These are phyloP conservation scores for Isurus oxyrinchus DNA, from an alignment of 2,113 vertebrate species.

Conservation along the genomic window DNA sequence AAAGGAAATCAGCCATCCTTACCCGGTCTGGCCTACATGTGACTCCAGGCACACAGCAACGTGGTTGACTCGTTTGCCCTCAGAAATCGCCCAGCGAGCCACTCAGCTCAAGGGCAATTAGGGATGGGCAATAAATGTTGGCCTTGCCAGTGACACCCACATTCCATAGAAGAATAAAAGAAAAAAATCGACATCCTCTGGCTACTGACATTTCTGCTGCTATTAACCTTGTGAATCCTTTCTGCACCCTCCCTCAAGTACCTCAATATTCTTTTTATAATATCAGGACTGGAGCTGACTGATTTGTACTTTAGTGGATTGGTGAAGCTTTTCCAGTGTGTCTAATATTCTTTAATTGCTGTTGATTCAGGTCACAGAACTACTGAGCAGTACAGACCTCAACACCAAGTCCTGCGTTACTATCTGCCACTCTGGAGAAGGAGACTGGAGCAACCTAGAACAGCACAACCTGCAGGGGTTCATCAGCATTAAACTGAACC, in stretches of 20 bases:
- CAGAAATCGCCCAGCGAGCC: too few relatives aligned
- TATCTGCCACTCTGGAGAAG: conserved; percentile 78
- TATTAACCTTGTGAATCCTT: background rate
- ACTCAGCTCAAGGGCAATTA: background rate
- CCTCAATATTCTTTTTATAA: background rate
- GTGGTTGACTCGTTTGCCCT: too few relatives aligned
- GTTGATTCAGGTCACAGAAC: conserved; percentile 64
- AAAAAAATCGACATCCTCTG: too few relatives aligned
- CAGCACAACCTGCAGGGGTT: conserved; percentile 68
- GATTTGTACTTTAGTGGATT: background rate
- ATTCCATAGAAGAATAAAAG: too few relatives aligned
- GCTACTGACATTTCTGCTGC: background rate
- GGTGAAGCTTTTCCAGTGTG: background rate
- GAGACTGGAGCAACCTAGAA: conserved; percentile 80
- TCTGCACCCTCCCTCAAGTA: background rate
- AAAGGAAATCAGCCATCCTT: too few relatives aligned
- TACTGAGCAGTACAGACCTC: conserved; percentile 66
- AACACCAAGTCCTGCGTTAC: conserved; percentile 71
- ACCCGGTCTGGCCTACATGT: too few relatives aligned
- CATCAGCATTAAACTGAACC: conserved; percentile 75
- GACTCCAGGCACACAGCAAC: too few relatives aligned
- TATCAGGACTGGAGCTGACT: background rate
- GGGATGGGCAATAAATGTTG: too few relatives aligned
- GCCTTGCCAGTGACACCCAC: too few relatives aligned
- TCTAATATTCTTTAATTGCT: background rate